A percentile compares a stretch with the other conserved stretches of the same genome.
Conservation (phyloP, 2,113 vertebrate species). For the Engraulis encrasicolus region DNA sequence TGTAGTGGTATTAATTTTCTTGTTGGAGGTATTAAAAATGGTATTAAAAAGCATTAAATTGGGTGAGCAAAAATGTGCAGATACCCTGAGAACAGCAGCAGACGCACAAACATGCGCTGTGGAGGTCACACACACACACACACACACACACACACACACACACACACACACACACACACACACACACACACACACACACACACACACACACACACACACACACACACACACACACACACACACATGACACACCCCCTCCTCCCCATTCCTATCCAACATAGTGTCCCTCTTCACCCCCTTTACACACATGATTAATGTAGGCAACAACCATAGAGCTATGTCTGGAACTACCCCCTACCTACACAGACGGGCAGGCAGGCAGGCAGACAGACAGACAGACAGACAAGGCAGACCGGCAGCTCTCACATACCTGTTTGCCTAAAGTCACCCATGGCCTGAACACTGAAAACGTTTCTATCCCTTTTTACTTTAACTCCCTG, state of each 20-base stretch:
- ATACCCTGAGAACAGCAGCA: conserved; percentile 65
- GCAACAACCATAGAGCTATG: conserved; percentile 63
- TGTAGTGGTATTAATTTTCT: too few species aligned
- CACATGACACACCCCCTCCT: too few species aligned
- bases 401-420: too few species aligned
- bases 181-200: too few species aligned
- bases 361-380: conserved; percentile 28
- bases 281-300: neutral
- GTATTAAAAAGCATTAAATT: too few species aligned
- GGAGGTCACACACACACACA: conserved; percentile 25
- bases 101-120: conserved; percentile 61
- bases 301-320: conserved; percentile 73
- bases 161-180: too few species aligned
- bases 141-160: conserved; percentile 27
- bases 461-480: neutral
- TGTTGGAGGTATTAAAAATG: too few species aligned
- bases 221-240: too few species aligned
- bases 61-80: too few species aligned
- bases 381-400: too few species aligned
- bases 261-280: neutral
- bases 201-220: too few species aligned
- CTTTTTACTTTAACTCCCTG: neutral
- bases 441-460: neutral
- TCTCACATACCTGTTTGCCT: too few species aligned
- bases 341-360: conserved; percentile 55